Evolutionary conservation across 30 jellyfish, hydroid and myxozoan species (phyloP), one percentile per base, ranked within the genome.

Genomic region (Aurelia aurita): DNA sequence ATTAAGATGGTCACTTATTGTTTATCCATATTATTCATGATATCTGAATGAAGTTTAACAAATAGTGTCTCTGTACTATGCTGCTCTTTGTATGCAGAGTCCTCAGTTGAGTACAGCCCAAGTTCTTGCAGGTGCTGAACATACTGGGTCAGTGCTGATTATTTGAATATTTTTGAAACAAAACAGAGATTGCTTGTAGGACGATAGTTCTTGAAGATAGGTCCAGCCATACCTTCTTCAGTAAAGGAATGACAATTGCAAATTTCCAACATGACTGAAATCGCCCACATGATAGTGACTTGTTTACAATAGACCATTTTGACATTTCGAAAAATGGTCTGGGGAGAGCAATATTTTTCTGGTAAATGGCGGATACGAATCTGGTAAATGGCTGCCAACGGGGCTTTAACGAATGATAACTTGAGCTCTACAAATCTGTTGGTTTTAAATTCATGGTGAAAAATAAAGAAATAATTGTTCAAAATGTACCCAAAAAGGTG

Each of bases 51-150:
- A 46, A 73, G 73, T 73, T 6, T 73, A 47, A 25, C 73, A 47
- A 73, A 58, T 0, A 51, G 0, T 16, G 86, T 73, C 21, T 72
- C 84, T 0, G 63, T 73, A 73, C 86, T 73, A 0, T 73, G 86
- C 10, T 73, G 15, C 57, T 73, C 73, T 23, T 51, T 46, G 86
- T 73, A 73, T 47, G 74, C 86, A 47, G 86, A 73, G 58, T 73
- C 19, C 73, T 51, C 29, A 3, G 72, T 49, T 73, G 72, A 47
- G 5, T 47, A 47, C 73, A 73, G 34, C 27, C 26, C 86, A 73
- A 18, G 51, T 73, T 22, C 72, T 46, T 73, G 73, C 86, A 73
- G 59, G 34, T 73, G 86, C 55, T 72, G 70, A 8, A 39, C 70
- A 39, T 5, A 46, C 47, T 46, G 84, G 49, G 70, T 34, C 49